Evolutionary conservation across 1,140 invertebrate genomes (phyloP).

Genomic region (Heterodera schachtii): DNA sequence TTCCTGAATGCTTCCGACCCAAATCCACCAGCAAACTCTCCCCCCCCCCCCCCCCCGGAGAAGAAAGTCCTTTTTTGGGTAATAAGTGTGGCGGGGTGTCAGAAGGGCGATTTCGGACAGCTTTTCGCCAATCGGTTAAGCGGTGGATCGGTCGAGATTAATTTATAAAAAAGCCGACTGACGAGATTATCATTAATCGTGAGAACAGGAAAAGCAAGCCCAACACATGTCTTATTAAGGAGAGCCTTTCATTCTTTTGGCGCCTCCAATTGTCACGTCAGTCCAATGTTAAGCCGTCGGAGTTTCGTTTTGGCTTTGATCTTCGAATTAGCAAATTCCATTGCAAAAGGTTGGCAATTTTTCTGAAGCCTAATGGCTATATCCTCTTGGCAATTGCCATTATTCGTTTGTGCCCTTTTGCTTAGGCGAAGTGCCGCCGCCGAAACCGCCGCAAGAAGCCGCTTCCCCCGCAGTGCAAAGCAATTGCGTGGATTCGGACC

Average conservation of each 20-base stretch:
- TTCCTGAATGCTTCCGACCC: not conserved
- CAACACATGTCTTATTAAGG: not conserved
- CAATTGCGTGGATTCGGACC: slow-evolving; percentile 60
- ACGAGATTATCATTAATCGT: not conserved
- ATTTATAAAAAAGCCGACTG: not conserved
- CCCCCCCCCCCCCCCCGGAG: not conserved
- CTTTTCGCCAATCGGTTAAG: not conserved
- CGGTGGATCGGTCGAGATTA: not conserved
- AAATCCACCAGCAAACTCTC: not conserved
- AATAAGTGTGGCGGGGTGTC: not conserved
- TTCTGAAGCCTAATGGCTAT: not conserved
- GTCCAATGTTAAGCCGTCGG: not conserved
- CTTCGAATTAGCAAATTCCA: not conserved
- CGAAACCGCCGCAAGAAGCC: not conserved
- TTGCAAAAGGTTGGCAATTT: not conserved
- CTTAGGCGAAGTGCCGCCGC: not conserved
- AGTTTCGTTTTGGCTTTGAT: not conserved
- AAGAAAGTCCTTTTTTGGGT: not conserved
- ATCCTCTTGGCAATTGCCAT: too few species aligned
- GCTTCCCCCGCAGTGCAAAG: slow-evolving; percentile 16
- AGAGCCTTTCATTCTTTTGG: not conserved
- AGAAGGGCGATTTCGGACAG: not conserved
- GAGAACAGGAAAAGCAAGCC: not conserved
- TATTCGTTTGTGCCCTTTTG: not conserved
- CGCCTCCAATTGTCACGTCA: not conserved